These are phyloP conservation scores for Saccopteryx bilineata DNA, from an alignment of 2,113 vertebrate genomes.

Conservation along the genomic window DNA sequence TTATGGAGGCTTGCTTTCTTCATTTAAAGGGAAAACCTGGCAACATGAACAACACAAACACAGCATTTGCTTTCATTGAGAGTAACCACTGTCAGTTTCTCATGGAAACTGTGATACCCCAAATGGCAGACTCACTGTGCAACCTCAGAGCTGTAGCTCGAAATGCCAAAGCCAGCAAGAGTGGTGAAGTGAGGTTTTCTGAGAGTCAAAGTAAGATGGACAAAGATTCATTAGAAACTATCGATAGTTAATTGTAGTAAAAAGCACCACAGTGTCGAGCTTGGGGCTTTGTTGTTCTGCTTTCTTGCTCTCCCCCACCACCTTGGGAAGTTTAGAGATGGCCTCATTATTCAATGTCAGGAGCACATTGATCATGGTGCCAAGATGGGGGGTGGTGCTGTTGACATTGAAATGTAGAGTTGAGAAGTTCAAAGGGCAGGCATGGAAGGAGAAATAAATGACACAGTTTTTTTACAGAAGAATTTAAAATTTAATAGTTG, in stretches of 20 bases:
- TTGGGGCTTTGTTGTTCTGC: background rate
- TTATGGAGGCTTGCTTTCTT: background rate
- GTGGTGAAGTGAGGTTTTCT: background rate
- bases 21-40: background rate
- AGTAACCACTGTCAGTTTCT: background rate
- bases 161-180: background rate
- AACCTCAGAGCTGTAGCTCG: background rate
- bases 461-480: background rate
- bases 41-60: background rate
- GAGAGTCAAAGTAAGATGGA: background rate
- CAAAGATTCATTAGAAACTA: background rate
- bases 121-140: background rate
- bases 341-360: background rate
- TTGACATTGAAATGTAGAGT: background rate
- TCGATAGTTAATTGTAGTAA: background rate
- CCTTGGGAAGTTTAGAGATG: background rate
- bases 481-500: slow-evolving; percentile 26
- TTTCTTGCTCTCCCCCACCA: background rate
- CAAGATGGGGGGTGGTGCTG: background rate
- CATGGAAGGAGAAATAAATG: background rate
- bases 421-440: background rate
- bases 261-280: background rate
- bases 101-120: background rate
- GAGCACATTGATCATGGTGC: background rate
- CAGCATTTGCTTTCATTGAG: background rate